A percentile compares a stretch with the other conserved stretches of the same genome.
phyloP scores from a whole-genome alignment of 2,113 vertebrate species.

The Stegastes partitus region DNA sequence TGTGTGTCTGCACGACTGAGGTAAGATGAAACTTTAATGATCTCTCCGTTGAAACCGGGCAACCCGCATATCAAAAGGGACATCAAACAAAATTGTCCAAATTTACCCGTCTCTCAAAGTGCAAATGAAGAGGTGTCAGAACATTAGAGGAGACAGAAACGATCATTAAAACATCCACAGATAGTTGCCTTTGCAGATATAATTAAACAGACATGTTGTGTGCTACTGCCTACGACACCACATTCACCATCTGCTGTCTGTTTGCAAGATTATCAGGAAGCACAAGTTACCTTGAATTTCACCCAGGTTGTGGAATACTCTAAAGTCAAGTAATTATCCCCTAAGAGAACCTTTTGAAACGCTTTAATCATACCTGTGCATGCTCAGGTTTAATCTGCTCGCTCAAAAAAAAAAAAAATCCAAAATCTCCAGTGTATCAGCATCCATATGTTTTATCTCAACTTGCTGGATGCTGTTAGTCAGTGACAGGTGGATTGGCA shows the following conservation, averaged over 20 bases:
- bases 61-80: slow-evolving; percentile 54
- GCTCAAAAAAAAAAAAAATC: slow-evolving; percentile 21
- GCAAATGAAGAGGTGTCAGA: neutral
- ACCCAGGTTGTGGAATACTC: slow-evolving; percentile 2
- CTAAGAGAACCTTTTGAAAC: slow-evolving; percentile 10
- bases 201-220: slow-evolving; percentile 45
- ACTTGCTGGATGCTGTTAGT: slow-evolving; percentile 18
- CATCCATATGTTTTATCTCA: slow-evolving; percentile 29
- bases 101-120: slow-evolving; percentile 35
- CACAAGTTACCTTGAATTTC: slow-evolving; percentile 35
- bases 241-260: slow-evolving; percentile 44
- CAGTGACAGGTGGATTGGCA: slow-evolving; percentile 43
- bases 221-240: slow-evolving; percentile 9
- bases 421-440: slow-evolving; percentile 19
- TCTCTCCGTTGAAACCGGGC: slow-evolving; percentile 53
- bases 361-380: slow-evolving; percentile 23
- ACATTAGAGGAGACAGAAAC: slow-evolving; percentile 11
- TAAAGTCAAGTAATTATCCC: slow-evolving; percentile 11
- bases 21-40: slow-evolving; percentile 63
- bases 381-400: slow-evolving; percentile 11
- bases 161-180: slow-evolving; percentile 4
- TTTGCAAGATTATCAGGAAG: slow-evolving; percentile 22
- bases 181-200: slow-evolving; percentile 34
- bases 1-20: slow-evolving; percentile 51
- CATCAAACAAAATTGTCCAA: slow-evolving; percentile 48